Conservation (phyloP, 2,888 invertebrate genomes). For the Liopterus haemorrhoidalis region DNA sequence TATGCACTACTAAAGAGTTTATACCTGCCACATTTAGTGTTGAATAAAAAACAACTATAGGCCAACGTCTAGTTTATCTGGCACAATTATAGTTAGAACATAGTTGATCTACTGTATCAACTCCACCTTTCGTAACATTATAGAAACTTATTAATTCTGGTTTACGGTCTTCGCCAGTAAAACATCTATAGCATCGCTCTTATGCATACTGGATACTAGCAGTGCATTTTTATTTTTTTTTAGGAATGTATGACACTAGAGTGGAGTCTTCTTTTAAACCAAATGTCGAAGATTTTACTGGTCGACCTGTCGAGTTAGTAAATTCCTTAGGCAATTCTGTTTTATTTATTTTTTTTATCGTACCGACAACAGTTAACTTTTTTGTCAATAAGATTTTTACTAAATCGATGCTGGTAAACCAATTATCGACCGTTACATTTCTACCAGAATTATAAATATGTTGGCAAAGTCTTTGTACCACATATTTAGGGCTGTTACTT, state of each 20-base stretch:
- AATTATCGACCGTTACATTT: too few species aligned
- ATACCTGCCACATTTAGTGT: conserved; percentile 24
- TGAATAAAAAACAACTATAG: conserved; percentile 22
- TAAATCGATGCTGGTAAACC: too few species aligned
- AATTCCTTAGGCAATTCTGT: conserved; percentile 27
- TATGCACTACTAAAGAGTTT: conserved; percentile 18
- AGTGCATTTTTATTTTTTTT: conserved; percentile 24
- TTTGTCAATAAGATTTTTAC: conserved; percentile 19
- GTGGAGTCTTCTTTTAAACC: conserved; percentile 18
- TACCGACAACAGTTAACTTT: conserved; percentile 27
- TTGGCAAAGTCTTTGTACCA: too few species aligned
- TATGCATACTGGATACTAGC: conserved; percentile 22
- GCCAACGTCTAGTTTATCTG: too few species aligned
- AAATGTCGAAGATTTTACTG: conserved; percentile 24
- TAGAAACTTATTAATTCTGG: conserved; percentile 22
- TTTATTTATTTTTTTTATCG: conserved; percentile 29
- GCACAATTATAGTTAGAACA: conserved; percentile 24
- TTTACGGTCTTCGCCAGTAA: conserved; percentile 23
- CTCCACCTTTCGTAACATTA: conserved; percentile 25
- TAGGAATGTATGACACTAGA: conserved; percentile 24
- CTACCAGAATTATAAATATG: too few species aligned
- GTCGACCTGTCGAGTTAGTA: conserved; percentile 20
- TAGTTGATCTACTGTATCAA: conserved; percentile 23
- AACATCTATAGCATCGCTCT: conserved; percentile 22
- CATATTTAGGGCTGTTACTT: too few species aligned